Percentiles rank a stretch among this genome's conserved stretches.
These are phyloP conservation scores for Cacoxenus indagator DNA, from an alignment of 2,888 invertebrate species.

Conservation along the genomic window DNA sequence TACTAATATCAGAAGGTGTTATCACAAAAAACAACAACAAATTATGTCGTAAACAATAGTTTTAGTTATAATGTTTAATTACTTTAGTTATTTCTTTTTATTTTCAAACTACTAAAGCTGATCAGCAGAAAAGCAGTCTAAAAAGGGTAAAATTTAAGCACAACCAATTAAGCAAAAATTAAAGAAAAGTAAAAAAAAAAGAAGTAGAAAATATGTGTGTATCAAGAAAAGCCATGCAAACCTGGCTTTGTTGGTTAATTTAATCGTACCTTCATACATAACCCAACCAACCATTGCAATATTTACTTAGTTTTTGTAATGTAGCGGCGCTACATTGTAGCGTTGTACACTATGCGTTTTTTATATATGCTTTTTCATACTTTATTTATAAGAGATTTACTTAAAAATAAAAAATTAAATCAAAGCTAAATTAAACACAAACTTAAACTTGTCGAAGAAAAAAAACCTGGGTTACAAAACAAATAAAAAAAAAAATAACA, in stretches of 20 bases:
- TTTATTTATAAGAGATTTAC: conserved; percentile 19
- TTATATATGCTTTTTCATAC: conserved; percentile 16
- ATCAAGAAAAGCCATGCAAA: too few species aligned
- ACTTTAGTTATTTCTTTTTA: background rate
- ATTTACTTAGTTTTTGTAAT: conserved; percentile 14
- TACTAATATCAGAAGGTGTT: background rate
- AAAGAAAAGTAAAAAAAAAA: too few species aligned
- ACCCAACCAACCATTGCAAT: too few species aligned
- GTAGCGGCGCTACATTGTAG: conserved; percentile 7
- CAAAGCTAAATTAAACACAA: conserved; percentile 29
- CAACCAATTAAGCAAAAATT: too few species aligned
- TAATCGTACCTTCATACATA: too few species aligned
- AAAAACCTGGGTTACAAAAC: conserved; percentile 51
- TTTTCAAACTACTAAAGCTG: too few species aligned
- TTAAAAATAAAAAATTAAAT: conserved; percentile 9
- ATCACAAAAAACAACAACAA: background rate
- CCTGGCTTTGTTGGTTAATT: too few species aligned
- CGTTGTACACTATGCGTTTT: background rate
- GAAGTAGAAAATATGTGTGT: too few species aligned
- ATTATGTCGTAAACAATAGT: conserved; percentile 12
- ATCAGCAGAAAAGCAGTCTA: too few species aligned
- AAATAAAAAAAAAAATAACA: conserved; percentile 26
- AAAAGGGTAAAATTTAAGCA: too few species aligned
- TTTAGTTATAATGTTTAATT: conserved; percentile 3
- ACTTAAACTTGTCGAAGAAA: conserved; percentile 60